Conservation (phyloP, 2,888 invertebrate species). For the Polydrusus pterygomalis region DNA sequence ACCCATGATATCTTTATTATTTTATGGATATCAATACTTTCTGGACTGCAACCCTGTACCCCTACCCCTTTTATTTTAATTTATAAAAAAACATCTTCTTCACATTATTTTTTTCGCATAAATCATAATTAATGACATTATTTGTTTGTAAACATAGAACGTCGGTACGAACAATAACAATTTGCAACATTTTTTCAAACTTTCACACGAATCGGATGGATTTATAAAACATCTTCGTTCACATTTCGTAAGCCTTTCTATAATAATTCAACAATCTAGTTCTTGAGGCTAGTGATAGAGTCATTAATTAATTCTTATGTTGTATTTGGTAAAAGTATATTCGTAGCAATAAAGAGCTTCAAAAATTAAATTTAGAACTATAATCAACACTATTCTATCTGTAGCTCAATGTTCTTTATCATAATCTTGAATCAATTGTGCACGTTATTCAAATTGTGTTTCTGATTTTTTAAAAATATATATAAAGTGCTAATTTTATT, state of each 20-base stretch:
- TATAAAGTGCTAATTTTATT: no score
- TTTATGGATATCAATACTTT: no score
- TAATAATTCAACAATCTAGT: neutral
- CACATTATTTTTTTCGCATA: neutral
- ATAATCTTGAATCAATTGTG: no score
- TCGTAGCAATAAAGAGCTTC: neutral
- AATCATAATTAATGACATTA: neutral
- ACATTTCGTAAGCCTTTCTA: slow-evolving; percentile 3
- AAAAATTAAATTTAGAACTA: no score
- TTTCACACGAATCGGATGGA: slow-evolving; percentile 3
- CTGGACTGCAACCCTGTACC: no score
- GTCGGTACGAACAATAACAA: neutral
- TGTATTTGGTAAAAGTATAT: neutral
- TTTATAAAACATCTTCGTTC: neutral
- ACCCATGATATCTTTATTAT: no score
- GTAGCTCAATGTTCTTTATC: no score
- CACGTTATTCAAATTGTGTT: no score
- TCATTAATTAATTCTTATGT: neutral
- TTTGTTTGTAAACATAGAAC: neutral
- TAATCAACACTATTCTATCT: no score
- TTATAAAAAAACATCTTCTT: no score
- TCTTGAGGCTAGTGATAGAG: neutral
- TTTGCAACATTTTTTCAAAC: neutral
- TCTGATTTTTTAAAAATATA: no score
- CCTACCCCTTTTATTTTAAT: no score